Evolutionary conservation across 2,113 vertebrate genomes (phyloP), one percentile per base, ranked within the genome.

Genomic region (Ondatra zibethicus): DNA sequence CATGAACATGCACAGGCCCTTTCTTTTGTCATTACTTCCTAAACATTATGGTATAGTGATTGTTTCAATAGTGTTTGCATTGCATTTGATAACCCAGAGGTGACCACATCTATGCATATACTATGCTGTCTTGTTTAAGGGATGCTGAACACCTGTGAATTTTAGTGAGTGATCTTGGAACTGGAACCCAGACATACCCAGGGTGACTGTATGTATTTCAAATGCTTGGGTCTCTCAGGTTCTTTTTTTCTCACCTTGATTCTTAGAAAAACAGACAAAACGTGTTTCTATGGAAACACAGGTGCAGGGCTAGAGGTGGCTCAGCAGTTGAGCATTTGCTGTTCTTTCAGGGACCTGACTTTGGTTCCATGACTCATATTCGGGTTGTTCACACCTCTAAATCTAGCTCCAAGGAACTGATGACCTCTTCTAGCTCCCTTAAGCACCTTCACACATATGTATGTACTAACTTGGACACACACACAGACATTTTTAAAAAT

Each of bases 261-360:
- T 89, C 3, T 88, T 97, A 95, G 39, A 73, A 81, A 89, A 96
- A 16, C 3, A 13, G 36, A 52, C 47, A 66, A 23, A 89, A 84
- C 66, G 0, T 14, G 4, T 70, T 72, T 81, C 85, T 31, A 8
- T 0, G 4, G 42, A 82, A 89, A 82, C 45, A 27, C 52, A 68
- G 89, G 81, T 61, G 23, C 19, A 4, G 82, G 47, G 47, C 73
- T 97, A 31, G 58, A 45, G 58, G 27, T n/a, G 80, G 55, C 23
- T 17, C 23, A 85, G 14, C 14, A 3, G 39, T 85, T 85, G 55
- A 65, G 39, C 81, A 65, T 39, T 31, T 45, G 58, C 82, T 63
- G 25, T 25, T 65, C 39, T 45, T 45, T 14, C 13, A 85, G 39
- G 39, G 36, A 63, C 81, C 45, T 16, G 39, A 21, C 39, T 66